Percentiles rank a stretch among this genome's conserved stretches.
Evolutionary conservation across 1,140 invertebrate genomes (phyloP).

Genomic region (Pinna nobilis): DNA sequence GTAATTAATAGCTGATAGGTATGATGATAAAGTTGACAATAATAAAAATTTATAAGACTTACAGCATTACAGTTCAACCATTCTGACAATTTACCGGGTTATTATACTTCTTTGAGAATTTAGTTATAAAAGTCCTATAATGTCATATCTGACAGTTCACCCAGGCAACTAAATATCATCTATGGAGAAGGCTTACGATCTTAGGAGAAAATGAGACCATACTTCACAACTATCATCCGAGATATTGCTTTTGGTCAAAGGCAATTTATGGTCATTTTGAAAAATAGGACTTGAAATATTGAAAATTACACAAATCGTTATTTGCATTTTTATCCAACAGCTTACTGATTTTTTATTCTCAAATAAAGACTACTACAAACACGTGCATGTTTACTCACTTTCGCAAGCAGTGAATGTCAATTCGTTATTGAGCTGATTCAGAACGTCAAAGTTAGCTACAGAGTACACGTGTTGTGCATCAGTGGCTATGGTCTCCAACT

Average conservation of each 20-base stretch:
- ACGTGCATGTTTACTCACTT: conserved; percentile 27
- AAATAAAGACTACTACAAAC: not conserved
- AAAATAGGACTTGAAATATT: too few species aligned
- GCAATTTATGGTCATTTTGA: too few species aligned
- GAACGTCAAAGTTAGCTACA: conserved; percentile 49
- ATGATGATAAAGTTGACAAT: not conserved
- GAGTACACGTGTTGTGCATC: conserved; percentile 44
- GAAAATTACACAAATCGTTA: not conserved
- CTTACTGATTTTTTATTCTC: not conserved
- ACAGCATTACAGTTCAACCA: not conserved
- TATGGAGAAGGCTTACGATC: too few species aligned
- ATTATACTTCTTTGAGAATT: not conserved
- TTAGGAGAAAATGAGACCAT: too few species aligned
- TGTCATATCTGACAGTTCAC: too few species aligned
- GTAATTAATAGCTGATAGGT: too few species aligned
- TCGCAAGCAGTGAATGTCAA: conserved; percentile 50
- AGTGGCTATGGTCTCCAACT: conserved; percentile 50
- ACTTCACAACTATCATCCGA: too few species aligned
- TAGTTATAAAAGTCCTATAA: too few species aligned
- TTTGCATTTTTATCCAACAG: not conserved
- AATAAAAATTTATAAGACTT: not conserved
- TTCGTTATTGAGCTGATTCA: conserved; percentile 50
- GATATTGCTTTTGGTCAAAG: too few species aligned
- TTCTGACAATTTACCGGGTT: not conserved
- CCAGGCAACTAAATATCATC: too few species aligned